Evolutionary conservation across 1,140 invertebrate genomes (phyloP).

Genomic region (Stenopsyche tienmushanensis): DNA sequence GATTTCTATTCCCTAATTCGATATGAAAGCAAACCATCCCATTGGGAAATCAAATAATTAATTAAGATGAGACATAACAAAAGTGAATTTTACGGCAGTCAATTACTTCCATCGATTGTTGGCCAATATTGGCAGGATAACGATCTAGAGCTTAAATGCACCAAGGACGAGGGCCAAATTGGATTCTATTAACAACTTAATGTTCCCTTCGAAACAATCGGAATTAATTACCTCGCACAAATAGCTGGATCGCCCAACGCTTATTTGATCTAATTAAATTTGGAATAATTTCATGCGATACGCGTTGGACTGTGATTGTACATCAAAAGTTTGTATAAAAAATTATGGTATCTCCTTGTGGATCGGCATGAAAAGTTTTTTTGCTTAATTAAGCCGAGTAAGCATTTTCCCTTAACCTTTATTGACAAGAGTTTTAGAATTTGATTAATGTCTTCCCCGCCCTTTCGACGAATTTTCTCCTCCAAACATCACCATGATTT

Average conservation of each 20-base stretch:
- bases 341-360: too few relatives aligned
- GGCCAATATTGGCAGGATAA: too few relatives aligned
- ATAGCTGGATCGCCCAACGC: neutral
- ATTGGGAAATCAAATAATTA: slow-evolving; percentile 17
- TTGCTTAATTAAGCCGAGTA: too few relatives aligned
- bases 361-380: too few relatives aligned
- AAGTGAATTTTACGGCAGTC: neutral
- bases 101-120: neutral
- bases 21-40: too few relatives aligned
- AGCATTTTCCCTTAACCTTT: too few relatives aligned
- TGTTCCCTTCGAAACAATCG: neutral
- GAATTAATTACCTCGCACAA: neutral
- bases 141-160: too few relatives aligned
- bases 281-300: too few relatives aligned
- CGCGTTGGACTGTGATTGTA: too few relatives aligned
- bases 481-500: neutral
- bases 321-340: neutral
- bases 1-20: slow-evolving; percentile 4
- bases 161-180: neutral
- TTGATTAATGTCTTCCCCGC: neutral
- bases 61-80: slow-evolving; percentile 16
- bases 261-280: neutral
- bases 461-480: neutral
- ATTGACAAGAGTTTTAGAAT: neutral
- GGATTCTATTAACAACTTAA: neutral